Base-by-base conservation (phyloP, 92 coral and sea anemone species). In the Zoanthus solanderi region DNA sequence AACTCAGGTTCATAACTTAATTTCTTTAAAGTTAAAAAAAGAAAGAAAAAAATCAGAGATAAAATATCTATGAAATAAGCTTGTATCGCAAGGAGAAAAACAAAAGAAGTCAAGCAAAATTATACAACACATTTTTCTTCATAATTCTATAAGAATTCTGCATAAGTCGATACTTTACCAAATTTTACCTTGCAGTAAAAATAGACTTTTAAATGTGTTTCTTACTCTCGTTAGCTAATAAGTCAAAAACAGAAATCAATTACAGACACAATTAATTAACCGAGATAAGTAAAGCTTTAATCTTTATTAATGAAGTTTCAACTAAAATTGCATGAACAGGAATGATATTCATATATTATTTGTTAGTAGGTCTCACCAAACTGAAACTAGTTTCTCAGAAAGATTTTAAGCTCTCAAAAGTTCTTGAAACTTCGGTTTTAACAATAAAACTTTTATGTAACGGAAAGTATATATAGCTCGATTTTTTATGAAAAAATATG, bases 271-370 rank as follows among this genome's bases (percentile, higher is more conserved):
- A 77, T 54, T 58, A 53, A 77, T 77, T 54, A 77, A 54, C 82
- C 82, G 68, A 77, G 47, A 77, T 54, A 77, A 54, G 82, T 30
- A 77, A 54, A 54, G 66, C 67, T 77, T 50, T 54, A 77, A 28
- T 2, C 9, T 63, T 63, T 2, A 9, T 76, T 54, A 77, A 53
- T 53, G 47, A 77, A 29, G 12, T 77, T 77, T 30, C 30, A 46
- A 77, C 82, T 77, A 30, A n/a, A 76, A 54, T 23, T 23, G 23
- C 23, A 31, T 31, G 75, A 11, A 30, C 75, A 69, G 16, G 23
- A 23, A 23, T 23, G 11, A 12, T 29, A 30, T 69, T 31, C 46
- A 69, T 23, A 69, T 44, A 30, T 34, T 69, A 13, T 44, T 34
- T 17, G 10, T 30, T 3, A 0, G 0, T 30, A 4, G 16, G 5